Conservation (phyloP, 2,113 vertebrate genomes). For the rat (Rattus norvegicus) region DNA sequence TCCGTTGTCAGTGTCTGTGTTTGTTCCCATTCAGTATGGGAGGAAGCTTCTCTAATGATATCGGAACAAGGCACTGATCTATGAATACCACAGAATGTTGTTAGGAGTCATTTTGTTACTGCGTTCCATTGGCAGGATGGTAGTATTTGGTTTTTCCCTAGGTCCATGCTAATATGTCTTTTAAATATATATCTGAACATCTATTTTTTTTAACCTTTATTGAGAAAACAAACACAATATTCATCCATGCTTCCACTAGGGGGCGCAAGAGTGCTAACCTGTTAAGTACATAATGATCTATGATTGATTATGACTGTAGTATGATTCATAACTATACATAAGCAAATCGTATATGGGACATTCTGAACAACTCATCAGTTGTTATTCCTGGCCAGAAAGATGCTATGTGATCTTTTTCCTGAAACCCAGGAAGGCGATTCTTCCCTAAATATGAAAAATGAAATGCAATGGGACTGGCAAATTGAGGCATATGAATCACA, state of each 20-base stretch:
- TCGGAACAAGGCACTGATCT: background rate
- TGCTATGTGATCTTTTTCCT: background rate
- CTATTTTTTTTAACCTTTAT: conserved; percentile 13
- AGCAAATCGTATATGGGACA: background rate
- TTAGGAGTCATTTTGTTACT: background rate
- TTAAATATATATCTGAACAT: background rate
- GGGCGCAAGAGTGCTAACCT: conserved; percentile 73
- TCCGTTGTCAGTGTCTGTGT: background rate
- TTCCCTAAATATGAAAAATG: background rate
- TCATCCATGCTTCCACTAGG: conserved; percentile 70
- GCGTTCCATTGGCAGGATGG: background rate
- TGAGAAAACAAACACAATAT: conserved; percentile 45
- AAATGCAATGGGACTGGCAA: background rate
- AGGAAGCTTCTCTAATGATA: background rate
- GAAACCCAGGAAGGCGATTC: background rate
- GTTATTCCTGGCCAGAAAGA: conserved; percentile 10
- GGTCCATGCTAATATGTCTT: background rate
- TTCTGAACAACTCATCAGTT: conserved; percentile 1
- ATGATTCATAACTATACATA: background rate
- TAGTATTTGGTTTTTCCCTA: background rate
- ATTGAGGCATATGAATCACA: background rate
- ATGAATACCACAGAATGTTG: background rate
- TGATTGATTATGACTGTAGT: conserved; percentile 25
- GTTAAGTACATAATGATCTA: conserved; percentile 37
- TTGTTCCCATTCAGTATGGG: background rate